Evolutionary conservation across 2,113 vertebrate genomes (phyloP).

Genomic region (Glareola pratincola): DNA sequence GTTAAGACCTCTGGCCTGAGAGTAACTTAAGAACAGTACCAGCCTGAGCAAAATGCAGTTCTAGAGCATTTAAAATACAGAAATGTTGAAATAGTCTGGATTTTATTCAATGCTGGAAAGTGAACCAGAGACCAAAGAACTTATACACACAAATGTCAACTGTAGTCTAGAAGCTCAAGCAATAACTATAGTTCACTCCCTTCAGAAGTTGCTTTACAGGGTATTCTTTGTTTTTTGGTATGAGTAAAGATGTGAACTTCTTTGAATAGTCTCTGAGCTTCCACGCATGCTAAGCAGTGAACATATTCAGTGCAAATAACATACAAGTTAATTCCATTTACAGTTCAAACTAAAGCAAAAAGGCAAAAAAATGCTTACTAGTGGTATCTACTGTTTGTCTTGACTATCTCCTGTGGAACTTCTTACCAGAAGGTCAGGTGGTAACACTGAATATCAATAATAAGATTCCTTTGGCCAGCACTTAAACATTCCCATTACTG

Average conservation of each 20-base stretch:
- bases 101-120: background rate
- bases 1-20: background rate
- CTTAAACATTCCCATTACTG: background rate
- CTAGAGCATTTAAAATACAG: background rate
- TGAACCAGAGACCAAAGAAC: background rate
- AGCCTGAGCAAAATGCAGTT: background rate
- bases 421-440: background rate
- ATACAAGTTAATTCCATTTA: background rate
- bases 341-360: background rate
- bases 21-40: background rate
- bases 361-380: background rate
- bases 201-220: background rate
- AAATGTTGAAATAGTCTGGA: background rate
- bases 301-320: conserved; percentile 25
- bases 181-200: background rate
- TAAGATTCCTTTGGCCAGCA: background rate
- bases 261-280: background rate
- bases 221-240: background rate
- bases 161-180: conserved; percentile 1
- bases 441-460: background rate
- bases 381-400: background rate
- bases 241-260: background rate
- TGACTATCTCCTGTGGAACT: background rate
- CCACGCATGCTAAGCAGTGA: background rate
- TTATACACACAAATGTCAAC: background rate